These are phyloP conservation scores for Melanerpes aurifrons DNA, from an alignment of 2,113 vertebrate genomes.

Conservation along the genomic window DNA sequence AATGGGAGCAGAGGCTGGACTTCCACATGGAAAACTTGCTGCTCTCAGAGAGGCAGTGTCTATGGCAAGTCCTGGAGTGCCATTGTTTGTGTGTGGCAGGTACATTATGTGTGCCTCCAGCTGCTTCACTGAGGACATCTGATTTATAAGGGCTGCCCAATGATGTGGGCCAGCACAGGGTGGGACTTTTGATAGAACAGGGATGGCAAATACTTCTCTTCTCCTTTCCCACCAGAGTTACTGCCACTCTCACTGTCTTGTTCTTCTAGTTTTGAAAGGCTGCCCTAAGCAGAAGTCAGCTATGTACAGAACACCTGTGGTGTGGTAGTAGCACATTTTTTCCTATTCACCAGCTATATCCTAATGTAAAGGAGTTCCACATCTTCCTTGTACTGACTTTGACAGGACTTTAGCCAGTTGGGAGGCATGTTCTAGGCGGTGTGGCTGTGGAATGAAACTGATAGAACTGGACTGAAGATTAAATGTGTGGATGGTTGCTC, in stretches of 20 bases:
- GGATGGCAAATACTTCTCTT: background rate
- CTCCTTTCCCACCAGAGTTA: background rate
- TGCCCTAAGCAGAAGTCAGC: background rate
- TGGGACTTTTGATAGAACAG: background rate
- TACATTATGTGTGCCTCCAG: background rate
- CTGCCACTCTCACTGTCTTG: background rate
- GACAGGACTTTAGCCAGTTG: background rate
- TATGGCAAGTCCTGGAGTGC: background rate
- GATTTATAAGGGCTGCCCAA: background rate
- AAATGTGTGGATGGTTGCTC: background rate
- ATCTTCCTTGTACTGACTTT: background rate
- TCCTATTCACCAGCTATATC: background rate
- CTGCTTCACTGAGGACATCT: background rate
- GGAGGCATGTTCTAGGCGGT: background rate
- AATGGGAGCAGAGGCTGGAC: background rate
- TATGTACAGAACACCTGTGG: background rate
- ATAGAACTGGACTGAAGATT: background rate
- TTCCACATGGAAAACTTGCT: background rate
- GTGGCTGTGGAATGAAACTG: background rate
- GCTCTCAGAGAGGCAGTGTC: background rate
- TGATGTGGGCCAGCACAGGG: background rate
- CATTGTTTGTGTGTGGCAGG: background rate
- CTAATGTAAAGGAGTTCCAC: background rate
- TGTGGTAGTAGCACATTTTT: background rate
- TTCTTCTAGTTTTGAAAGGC: background rate